Base-by-base conservation (phyloP, 1,140 invertebrate species). In the silkworm (Bombyx mori) region DNA sequence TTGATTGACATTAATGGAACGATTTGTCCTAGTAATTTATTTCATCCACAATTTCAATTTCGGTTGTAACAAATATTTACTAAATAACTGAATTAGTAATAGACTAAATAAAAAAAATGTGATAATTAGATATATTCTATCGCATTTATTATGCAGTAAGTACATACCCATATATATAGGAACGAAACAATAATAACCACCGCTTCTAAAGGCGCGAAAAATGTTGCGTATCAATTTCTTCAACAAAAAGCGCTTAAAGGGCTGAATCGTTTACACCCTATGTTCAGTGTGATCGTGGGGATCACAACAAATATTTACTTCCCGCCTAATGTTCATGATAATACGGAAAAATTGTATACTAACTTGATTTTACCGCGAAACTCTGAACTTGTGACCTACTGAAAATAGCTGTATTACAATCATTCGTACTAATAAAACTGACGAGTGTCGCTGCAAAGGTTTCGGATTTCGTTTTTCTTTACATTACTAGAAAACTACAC, bases 271-370 rank as follows among this genome's bases (percentile, higher is more conserved):
- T 62, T 44, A 52, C n/a, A 42, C 42, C 12, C 35, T 43, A 42
- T 46, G 44, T 54, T 50, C 54, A 42, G 52, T 61, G 57, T 52
- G 61, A 70, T 35, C 26, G 26, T 35, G 26, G 26, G 26, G 26
- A 35, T 64, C 73, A 71, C 65, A 68, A 57, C 72, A 71, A 78
- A 77, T 74, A 73, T 74, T 72, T 71, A 68, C 71, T 58, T 74
- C 61, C 48, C 68, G 58, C 63, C 64, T 61, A 68, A 72, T 69
- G 26, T 35, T 60, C 54, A 49, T 71, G 65, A 63, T 66, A 61
- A 75, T 53, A 45, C 72, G 70, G 59, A 61, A 42, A 68, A 71
- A 67, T 59, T 61, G 26, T 5, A 35, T 3, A 35, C 26, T 5
- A 35, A 2, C 2, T 35, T 5, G 26, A 35, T 35, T 35, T 35